Percentiles rank a stretch among this genome's conserved stretches.
Conservation (phyloP, 2,888 invertebrate genomes). For the Liposcelis brunnea region DNA sequence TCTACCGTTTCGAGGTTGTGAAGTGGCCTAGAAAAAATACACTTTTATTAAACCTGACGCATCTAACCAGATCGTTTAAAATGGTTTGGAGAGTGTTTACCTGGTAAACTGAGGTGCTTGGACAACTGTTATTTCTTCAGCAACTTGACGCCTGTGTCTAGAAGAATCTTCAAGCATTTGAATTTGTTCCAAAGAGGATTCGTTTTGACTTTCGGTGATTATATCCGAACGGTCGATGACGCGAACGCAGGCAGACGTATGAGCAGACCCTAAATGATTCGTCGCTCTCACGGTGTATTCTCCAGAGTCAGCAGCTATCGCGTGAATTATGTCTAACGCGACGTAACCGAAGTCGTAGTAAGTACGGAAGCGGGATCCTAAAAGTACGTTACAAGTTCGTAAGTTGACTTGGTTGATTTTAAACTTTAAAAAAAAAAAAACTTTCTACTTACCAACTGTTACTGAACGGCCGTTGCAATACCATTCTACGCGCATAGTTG, state of each 20-base stretch:
- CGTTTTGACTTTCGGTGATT: slow-evolving; percentile 78
- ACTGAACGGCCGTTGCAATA: slow-evolving; percentile 83
- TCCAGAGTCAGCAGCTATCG: slow-evolving; percentile 84
- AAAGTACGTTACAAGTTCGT: background rate
- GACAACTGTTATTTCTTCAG: slow-evolving; percentile 66
- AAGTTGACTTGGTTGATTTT: background rate
- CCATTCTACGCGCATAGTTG: slow-evolving; percentile 91
- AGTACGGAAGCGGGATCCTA: slow-evolving; percentile 70
- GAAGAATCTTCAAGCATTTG: slow-evolving; percentile 72
- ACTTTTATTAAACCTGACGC: no score
- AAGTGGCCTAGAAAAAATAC: slow-evolving; percentile 39
- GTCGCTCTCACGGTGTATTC: slow-evolving; percentile 89
- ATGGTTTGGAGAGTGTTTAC: no score
- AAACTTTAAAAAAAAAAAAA: background rate
- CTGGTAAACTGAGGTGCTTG: slow-evolving; percentile 71
- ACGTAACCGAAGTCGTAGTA: slow-evolving; percentile 97
- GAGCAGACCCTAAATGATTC: slow-evolving; percentile 83
- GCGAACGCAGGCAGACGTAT: slow-evolving; percentile 77
- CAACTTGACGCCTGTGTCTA: slow-evolving; percentile 47
- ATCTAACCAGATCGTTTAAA: no score
- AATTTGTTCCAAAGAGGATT: slow-evolving; percentile 81
- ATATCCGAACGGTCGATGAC: slow-evolving; percentile 67
- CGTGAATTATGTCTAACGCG: slow-evolving; percentile 85
- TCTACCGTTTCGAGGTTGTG: slow-evolving; percentile 83
- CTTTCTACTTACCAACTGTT: slow-evolving; percentile 44